These are phyloP conservation scores for Brachymystax lenok DNA, from an alignment of 2,797 vertebrate species.

Conservation along the genomic window DNA sequence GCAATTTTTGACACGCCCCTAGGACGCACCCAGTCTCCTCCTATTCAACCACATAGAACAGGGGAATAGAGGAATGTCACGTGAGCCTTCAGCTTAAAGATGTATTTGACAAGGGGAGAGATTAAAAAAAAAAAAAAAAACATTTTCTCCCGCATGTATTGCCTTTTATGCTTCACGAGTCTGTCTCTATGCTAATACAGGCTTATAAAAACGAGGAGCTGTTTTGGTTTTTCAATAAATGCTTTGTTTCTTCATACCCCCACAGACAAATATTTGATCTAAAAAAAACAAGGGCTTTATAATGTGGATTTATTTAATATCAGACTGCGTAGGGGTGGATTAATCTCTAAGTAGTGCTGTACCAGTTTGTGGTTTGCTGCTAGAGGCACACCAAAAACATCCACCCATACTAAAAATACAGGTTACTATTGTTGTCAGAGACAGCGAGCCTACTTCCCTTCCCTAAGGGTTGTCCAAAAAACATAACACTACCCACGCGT, in stretches of 20 bases:
- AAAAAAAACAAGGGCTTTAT: conserved; percentile 50
- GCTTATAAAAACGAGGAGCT: neutral
- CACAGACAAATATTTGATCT: neutral
- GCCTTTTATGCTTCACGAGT: too few relatives aligned
- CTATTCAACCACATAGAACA: conserved; percentile 37
- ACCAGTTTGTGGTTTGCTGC: conserved; percentile 30
- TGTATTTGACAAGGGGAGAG: conserved; percentile 6
- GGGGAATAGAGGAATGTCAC: neutral
- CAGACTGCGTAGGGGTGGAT: conserved; percentile 42
- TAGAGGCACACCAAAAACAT: conserved; percentile 28
- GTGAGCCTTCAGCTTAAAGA: conserved; percentile 33
- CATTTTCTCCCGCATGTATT: conserved; percentile 1
- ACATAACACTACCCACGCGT: neutral
- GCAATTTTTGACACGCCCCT: neutral
- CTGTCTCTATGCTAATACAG: neutral
- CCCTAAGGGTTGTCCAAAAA: neutral
- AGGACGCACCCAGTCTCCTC: conserved; percentile 23
- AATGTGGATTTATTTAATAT: conserved; percentile 50
- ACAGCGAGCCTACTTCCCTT: neutral
- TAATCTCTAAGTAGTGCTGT: conserved; percentile 48
- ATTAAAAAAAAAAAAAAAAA: conserved; percentile 17
- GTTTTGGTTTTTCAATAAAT: neutral
- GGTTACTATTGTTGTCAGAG: conserved; percentile 26
- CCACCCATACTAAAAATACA: conserved; percentile 1
- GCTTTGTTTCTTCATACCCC: neutral